These are phyloP conservation scores for Amia ocellicauda DNA, from an alignment of 2,113 vertebrate species.

Conservation along the genomic window DNA sequence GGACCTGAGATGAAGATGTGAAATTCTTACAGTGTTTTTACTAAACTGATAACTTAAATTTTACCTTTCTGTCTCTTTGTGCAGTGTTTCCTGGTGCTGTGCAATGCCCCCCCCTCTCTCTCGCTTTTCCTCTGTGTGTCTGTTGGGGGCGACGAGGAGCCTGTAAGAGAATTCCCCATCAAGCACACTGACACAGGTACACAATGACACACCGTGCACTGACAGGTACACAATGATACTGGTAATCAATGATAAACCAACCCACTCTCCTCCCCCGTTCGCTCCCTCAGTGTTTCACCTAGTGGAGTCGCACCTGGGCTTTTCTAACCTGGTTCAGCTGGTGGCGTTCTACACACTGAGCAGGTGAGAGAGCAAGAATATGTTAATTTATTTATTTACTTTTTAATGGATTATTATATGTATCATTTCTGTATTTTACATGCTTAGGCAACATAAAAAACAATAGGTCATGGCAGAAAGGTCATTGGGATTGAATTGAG, in stretches of 20 bases:
- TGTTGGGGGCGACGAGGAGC: conserved; percentile 24
- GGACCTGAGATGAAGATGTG: too few relatives aligned
- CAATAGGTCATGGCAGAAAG: too few relatives aligned
- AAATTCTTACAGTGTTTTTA: too few relatives aligned
- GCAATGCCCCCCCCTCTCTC: conserved; percentile 23
- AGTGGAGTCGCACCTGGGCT: conserved; percentile 67
- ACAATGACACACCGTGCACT: background rate
- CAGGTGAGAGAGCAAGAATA: conserved; percentile 57
- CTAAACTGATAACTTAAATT: too few relatives aligned
- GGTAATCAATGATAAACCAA: background rate
- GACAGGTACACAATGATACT: background rate
- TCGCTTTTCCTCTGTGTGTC: conserved; percentile 46
- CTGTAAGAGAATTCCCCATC: conserved; percentile 47
- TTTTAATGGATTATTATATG: too few relatives aligned
- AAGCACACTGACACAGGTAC: conserved; percentile 43
- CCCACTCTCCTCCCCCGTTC: background rate
- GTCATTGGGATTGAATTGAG: background rate
- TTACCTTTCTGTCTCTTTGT: too few relatives aligned
- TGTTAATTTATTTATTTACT: too few relatives aligned
- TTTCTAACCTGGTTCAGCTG: conserved; percentile 70
- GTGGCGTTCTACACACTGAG: conserved; percentile 75
- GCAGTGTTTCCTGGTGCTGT: conserved; percentile 61
- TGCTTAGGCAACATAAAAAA: too few relatives aligned
- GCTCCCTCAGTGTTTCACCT: conserved; percentile 60
- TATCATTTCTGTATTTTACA: too few relatives aligned